Evolutionary conservation across 2,113 vertebrate genomes (phyloP), one percentile per base, ranked within the genome.

Genomic region (Limnothrissa miodon): DNA sequence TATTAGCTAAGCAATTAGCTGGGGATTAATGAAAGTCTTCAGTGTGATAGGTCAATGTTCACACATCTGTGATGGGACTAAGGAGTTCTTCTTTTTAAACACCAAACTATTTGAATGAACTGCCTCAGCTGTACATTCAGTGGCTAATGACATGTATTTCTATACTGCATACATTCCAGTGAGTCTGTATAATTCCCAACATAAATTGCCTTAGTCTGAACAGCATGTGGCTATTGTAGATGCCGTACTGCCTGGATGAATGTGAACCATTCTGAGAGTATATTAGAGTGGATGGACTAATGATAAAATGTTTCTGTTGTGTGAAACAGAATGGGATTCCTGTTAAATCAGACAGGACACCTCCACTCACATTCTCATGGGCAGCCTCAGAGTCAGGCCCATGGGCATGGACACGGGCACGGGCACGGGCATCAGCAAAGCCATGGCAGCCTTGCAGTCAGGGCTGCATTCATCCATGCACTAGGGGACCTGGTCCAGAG

Each of bases 401-500:
- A 92, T 0, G 59, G 88, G 93, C 92, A 93, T 13, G 53, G 86
- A 0, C 91, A 90, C 0, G 89, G 83, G 1, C 45, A 87, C 0
- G 86, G 85, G 33, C 87, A 53, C 62, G 88, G 92, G 29, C 66
- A 74, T 0, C 93, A 95, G 59, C 89, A 80, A 80, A 2, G 86
- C 0, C 90, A 92, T 0, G 95, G 95, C 85, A 99, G 96, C 92
- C 93, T 99, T 84, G 97, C 97, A 0, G 96, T 99, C 53, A 93
- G 98, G 89, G 98, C 98, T 0, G 98, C 98, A 0, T 99, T 99
- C 86, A 97, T 99, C 5, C 98, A 99, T 0, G 98, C 98, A 45
- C 87, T 99, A 79, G 98, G 98, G 21, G 98, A 99, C 90, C 94
- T 99, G 86, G 93, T 98, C 0, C 98, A 99, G 89, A 99, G 98